A percentile compares a stretch with the other conserved stretches of the same genome.
These are phyloP conservation scores for Muscina levida DNA, from an alignment of 2,888 invertebrate genomes.

Conservation along the genomic window DNA sequence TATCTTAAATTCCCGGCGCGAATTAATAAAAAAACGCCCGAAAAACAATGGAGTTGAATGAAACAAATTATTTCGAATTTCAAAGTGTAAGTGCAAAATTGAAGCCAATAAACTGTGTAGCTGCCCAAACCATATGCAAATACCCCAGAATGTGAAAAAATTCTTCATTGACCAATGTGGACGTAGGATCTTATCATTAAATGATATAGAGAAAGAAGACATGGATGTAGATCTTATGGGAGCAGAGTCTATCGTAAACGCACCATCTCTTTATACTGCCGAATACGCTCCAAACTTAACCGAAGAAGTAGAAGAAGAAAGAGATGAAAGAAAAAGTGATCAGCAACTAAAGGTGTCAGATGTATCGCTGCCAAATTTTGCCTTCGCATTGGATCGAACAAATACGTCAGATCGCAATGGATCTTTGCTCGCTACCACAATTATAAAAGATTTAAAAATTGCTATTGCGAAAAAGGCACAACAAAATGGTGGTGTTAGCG, in stretches of 20 bases:
- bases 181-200: background rate
- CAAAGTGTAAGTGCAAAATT: constrained; percentile 26
- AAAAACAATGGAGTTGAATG: background rate
- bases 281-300: background rate
- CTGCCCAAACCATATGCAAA: background rate
- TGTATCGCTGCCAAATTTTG: background rate
- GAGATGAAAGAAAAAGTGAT: background rate
- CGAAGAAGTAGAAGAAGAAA: background rate
- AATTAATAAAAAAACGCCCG: constrained; percentile 22
- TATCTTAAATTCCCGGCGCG: background rate
- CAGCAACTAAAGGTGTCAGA: background rate
- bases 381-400: background rate
- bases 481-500: background rate
- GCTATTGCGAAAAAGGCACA: background rate
- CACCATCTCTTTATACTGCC: background rate
- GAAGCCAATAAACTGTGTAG: constrained; percentile 8
- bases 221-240: background rate
- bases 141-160: background rate
- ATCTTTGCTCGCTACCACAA: background rate
- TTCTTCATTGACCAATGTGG: background rate
- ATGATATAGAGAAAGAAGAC: background rate
- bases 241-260: background rate
- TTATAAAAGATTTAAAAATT: background rate
- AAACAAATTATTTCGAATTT: constrained; percentile 21
- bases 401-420: background rate